These are phyloP conservation scores for Thymelicus sylvestris DNA, from an alignment of 2,888 invertebrate species.

Conservation along the genomic window DNA sequence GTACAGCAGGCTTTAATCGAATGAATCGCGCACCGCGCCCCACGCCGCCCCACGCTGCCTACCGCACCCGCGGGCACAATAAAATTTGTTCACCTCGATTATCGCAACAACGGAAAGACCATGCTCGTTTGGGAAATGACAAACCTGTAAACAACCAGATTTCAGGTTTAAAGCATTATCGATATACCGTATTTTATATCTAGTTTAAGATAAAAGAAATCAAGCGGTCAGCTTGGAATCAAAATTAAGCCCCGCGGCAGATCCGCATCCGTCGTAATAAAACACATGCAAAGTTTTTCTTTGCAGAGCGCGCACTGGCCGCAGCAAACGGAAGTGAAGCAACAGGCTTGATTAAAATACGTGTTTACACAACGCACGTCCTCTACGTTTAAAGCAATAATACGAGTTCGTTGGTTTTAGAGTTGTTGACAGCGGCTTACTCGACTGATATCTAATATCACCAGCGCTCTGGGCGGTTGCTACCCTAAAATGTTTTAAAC, in stretches of 20 bases:
- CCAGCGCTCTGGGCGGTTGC: conserved; percentile 16
- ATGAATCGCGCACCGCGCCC: conserved; percentile 58
- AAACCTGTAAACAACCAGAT: conserved; percentile 36
- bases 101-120: conserved; percentile 39
- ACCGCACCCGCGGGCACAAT: conserved; percentile 57
- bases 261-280: conserved; percentile 81
- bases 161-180: conserved; percentile 26
- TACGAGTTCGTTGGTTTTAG: conserved; percentile 44
- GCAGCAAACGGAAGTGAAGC: conserved; percentile 78
- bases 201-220: conserved; percentile 72
- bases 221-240: conserved; percentile 68
- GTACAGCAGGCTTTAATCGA: conserved; percentile 81
- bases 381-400: conserved; percentile 72
- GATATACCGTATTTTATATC: conserved; percentile 51
- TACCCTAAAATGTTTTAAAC: conserved; percentile 30
- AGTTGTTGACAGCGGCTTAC: conserved; percentile 35
- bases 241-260: conserved; percentile 79
- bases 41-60: conserved; percentile 41
- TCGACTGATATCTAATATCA: conserved; percentile 38
- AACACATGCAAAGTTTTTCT: conserved; percentile 85
- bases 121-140: conserved; percentile 37
- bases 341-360: conserved; percentile 85
- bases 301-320: conserved; percentile 75
- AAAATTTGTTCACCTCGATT: conserved; percentile 53
- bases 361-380: conserved; percentile 82